phyloP scores from a whole-genome alignment of 2,888 invertebrate genomes.

The Eupithecia abbreviata region DNA sequence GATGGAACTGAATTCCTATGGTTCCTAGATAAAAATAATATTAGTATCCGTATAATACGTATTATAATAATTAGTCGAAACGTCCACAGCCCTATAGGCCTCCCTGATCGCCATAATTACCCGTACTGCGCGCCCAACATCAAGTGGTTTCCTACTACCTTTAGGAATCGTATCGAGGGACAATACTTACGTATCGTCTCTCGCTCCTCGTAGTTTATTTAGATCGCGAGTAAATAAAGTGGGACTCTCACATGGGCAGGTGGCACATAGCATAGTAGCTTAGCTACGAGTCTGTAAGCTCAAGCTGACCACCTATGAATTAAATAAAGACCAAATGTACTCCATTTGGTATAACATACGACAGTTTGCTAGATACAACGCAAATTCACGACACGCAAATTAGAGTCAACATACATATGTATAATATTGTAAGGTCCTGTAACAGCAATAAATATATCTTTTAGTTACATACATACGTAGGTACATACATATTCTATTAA shows the following conservation, averaged over 20 bases:
- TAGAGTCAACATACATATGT: no score
- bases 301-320: no score
- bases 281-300: no score
- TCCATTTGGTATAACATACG: not conserved
- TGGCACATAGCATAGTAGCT: not conserved
- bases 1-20: not conserved
- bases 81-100: not conserved
- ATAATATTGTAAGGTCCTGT: no score
- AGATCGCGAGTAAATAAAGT: not conserved
- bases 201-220: not conserved
- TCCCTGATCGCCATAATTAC: not conserved
- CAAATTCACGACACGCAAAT: no score
- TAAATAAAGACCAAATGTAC: not conserved
- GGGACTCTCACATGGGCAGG: no score
- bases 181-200: no score
- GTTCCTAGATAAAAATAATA: not conserved
- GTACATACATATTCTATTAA: no score
- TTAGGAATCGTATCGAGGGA: not conserved
- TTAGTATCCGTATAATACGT: not conserved
- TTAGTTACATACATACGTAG: no score
- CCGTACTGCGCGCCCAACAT: not conserved
- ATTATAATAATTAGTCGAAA: not conserved
- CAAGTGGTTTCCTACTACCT: not conserved
- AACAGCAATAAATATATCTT: no score
- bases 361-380: not conserved